Percentiles rank a stretch among this genome's conserved stretches.
Evolutionary conservation across 2,113 vertebrate species (phyloP).

Genomic region (Phaethon lepturus): DNA sequence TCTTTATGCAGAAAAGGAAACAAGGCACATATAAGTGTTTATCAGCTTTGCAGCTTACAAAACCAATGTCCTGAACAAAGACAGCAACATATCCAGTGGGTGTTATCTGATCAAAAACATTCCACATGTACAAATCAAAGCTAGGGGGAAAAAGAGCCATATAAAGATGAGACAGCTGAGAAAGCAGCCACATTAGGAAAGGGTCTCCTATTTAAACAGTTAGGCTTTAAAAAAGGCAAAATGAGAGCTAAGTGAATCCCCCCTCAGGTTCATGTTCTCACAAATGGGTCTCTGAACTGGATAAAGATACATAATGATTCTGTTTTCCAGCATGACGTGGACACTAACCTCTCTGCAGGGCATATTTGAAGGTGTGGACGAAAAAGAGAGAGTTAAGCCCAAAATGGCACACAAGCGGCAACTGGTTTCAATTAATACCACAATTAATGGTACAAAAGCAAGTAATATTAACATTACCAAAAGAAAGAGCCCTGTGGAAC

Average conservation of each 20-base stretch:
- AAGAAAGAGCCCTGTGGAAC: neutral
- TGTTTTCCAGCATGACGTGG: conserved; percentile 22
- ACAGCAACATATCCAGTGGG: conserved; percentile 28
- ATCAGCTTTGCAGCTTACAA: conserved; percentile 54
- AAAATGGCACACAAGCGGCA: neutral
- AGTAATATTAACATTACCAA: neutral
- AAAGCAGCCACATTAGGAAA: conserved; percentile 26
- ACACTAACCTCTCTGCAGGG: neutral
- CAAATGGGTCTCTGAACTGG: neutral
- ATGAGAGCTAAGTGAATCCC: neutral
- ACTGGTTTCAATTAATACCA: neutral
- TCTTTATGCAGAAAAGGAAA: conserved; percentile 59
- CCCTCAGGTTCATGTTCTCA: neutral
- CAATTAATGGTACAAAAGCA: neutral
- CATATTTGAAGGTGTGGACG: neutral
- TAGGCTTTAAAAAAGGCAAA: conserved; percentile 24
- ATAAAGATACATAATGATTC: conserved; percentile 20
- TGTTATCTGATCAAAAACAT: conserved; percentile 65
- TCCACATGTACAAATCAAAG: conserved; percentile 50
- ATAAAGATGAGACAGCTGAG: conserved; percentile 25
- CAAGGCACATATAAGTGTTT: conserved; percentile 53
- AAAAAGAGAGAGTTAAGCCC: neutral
- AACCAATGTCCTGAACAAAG: conserved; percentile 57
- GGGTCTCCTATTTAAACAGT: conserved; percentile 11
- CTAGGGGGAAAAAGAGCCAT: neutral